Evolutionary conservation across 2,113 vertebrate genomes (phyloP).

Genomic region (Tetraodon nigroviridis): DNA sequence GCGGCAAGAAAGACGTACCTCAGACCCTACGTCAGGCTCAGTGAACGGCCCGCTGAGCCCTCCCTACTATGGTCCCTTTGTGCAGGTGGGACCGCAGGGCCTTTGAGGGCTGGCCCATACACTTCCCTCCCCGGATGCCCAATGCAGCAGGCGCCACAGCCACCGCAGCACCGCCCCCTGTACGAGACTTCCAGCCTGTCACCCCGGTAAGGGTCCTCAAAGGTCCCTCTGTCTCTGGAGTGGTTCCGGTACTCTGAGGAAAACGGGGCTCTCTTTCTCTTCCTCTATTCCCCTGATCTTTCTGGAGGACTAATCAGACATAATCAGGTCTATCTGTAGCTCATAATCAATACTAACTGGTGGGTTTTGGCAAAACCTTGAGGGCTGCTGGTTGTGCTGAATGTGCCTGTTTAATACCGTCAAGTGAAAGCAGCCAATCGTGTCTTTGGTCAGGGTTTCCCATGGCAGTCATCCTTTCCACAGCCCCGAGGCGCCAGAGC

Average conservation of each 20-base stretch:
- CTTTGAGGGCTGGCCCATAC: conserved; percentile 88
- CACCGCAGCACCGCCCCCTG: conserved; percentile 65
- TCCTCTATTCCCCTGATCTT: conserved; percentile 16
- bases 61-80: conserved; percentile 85
- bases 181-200: conserved; percentile 81
- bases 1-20: conserved; percentile 81
- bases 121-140: conserved; percentile 82
- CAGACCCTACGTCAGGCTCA: conserved; percentile 76
- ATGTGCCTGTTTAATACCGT: background rate
- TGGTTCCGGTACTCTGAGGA: conserved; percentile 46
- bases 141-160: conserved; percentile 65
- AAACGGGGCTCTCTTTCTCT: conserved; percentile 43
- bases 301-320: conserved; percentile 15
- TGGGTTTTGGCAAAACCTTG: conserved; percentile 18
- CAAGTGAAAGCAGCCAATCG: background rate
- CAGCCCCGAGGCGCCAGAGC: conserved; percentile 77
- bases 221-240: conserved; percentile 48
- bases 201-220: conserved; percentile 68
- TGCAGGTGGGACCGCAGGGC: conserved; percentile 80
- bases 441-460: conserved; percentile 74
- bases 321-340: conserved; percentile 13
- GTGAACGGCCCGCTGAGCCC: conserved; percentile 78
- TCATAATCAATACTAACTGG: conserved; percentile 17
- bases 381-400: conserved; percentile 12
- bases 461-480: conserved; percentile 85